phyloP scores from a whole-genome alignment of 2,113 vertebrate genomes.

The Python bivittatus region DNA sequence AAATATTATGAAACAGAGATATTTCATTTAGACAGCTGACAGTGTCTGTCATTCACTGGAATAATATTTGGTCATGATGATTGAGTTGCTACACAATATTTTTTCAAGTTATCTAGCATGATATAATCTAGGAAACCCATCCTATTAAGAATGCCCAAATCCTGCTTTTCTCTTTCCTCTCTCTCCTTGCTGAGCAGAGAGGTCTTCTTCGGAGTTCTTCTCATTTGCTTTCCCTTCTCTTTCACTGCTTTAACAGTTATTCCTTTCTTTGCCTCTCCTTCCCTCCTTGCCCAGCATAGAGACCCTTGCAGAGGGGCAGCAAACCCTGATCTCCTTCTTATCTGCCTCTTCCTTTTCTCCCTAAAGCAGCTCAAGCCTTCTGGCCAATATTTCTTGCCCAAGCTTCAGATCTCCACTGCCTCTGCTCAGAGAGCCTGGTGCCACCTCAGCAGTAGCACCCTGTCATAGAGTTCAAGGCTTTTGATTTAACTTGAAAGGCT shows the following conservation, averaged over 20 bases:
- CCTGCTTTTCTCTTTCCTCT: not conserved
- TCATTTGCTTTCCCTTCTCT: not conserved
- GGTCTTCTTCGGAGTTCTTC: not conserved
- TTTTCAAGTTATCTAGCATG: not conserved
- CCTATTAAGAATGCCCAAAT: not conserved
- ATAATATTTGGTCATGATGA: not conserved
- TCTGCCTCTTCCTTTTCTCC: not conserved
- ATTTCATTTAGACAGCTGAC: not conserved
- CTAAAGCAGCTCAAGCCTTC: not conserved
- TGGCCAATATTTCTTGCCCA: not conserved
- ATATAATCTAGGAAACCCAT: not conserved
- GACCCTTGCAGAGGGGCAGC: not conserved
- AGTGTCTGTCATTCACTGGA: not conserved
- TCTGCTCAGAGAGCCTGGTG: not conserved
- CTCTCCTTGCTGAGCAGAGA: not conserved
- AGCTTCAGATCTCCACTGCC: not conserved
- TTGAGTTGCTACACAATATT: not conserved
- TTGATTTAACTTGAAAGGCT: not conserved
- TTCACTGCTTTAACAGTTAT: not conserved
- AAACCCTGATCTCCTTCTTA: not conserved
- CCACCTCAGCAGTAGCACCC: not conserved
- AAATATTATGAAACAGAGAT: not conserved
- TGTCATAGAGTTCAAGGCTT: not conserved
- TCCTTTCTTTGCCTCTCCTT: not conserved
- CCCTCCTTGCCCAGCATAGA: not conserved